Evolutionary conservation across 2,888 invertebrate species (phyloP).

Genomic region (Drosophila sordidula): DNA sequence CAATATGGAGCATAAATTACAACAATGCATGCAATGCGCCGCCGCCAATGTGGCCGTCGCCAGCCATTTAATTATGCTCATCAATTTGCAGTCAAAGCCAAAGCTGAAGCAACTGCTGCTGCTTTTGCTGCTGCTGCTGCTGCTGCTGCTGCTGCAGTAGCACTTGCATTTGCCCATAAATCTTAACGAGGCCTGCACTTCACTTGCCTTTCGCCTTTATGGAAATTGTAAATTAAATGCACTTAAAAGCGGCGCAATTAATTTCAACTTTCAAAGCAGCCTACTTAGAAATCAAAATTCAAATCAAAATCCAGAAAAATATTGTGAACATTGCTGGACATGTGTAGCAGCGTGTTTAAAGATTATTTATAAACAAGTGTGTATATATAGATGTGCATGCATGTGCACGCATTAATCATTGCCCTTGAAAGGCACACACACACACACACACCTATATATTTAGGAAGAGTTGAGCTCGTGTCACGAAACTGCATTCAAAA

Average conservation of each 20-base stretch:
- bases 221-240: conserved; percentile 72
- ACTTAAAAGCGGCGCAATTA: conserved; percentile 70
- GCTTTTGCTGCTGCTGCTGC: background rate
- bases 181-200: conserved; percentile 53
- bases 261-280: conserved; percentile 42
- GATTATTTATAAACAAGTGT: conserved; percentile 19
- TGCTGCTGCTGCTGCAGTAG: conserved; percentile 7
- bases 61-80: conserved; percentile 78
- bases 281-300: conserved; percentile 61
- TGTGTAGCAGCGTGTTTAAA: conserved; percentile 33
- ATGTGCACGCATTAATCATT: conserved; percentile 43
- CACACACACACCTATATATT: background rate
- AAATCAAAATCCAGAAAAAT: conserved; percentile 9
- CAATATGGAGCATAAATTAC: conserved; percentile 78
- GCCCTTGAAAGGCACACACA: conserved; percentile 40
- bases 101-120: conserved; percentile 2
- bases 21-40: conserved; percentile 73
- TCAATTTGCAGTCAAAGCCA: conserved; percentile 67
- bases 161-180: conserved; percentile 51
- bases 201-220: conserved; percentile 32
- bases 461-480: background rate
- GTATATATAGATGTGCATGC: background rate
- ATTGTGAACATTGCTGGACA: conserved; percentile 30
- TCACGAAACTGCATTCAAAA: too few relatives aligned
- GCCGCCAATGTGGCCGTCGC: conserved; percentile 49